These are phyloP conservation scores for Anoplophora glabripennis DNA, from an alignment of 1,140 invertebrate species.

Conservation along the genomic window DNA sequence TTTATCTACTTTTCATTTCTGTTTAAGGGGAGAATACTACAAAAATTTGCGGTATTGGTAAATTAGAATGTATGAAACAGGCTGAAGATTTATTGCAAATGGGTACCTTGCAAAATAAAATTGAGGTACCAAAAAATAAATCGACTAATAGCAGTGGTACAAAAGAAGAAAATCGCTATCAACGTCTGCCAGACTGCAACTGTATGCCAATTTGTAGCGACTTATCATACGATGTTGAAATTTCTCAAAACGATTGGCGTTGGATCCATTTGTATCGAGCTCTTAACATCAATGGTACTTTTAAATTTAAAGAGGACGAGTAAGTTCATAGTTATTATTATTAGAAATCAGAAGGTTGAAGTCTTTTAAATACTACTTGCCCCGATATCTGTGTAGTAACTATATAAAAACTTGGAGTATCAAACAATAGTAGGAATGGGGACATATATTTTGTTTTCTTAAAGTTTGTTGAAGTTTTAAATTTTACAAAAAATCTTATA, in stretches of 20 bases:
- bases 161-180: background rate
- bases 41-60: constrained; percentile 41
- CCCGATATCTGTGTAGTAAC: too few species aligned
- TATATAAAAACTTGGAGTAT: too few species aligned
- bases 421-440: too few species aligned
- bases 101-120: constrained; percentile 3
- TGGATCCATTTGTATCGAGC: constrained; percentile 21
- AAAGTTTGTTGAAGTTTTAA: too few species aligned
- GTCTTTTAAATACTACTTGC: too few species aligned
- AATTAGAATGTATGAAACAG: constrained; percentile 4
- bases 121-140: constrained; percentile 2
- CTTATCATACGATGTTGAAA: constrained; percentile 45
- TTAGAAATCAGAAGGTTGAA: background rate
- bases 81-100: background rate
- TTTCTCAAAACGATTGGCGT: constrained; percentile 43
- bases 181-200: constrained; percentile 45
- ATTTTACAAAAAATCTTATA: too few species aligned
- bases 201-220: constrained; percentile 49
- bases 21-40: constrained; percentile 43
- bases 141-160: background rate
- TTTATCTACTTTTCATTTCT: too few species aligned
- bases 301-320: background rate
- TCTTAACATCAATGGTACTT: background rate
- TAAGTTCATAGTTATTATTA: background rate
- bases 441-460: too few species aligned